Percentiles rank a stretch among this genome's conserved stretches.
Conservation (phyloP, 2,888 invertebrate species). For the Malachius bipustulatus region DNA sequence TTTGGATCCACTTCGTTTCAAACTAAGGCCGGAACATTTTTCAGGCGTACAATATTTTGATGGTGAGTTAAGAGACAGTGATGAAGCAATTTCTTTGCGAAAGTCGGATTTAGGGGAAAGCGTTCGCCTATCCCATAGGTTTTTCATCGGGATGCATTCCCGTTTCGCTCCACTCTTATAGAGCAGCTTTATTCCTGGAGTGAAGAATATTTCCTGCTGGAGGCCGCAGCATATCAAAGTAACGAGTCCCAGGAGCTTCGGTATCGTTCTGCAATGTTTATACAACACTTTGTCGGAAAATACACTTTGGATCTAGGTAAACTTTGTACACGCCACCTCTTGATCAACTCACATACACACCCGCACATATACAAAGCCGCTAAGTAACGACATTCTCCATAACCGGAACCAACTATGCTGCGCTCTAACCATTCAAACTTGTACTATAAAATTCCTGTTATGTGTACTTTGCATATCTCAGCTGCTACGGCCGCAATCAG, state of each 20-base stretch:
- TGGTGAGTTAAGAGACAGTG: constrained; percentile 1
- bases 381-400: too few species aligned
- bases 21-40: too few species aligned
- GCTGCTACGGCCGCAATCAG: too few species aligned
- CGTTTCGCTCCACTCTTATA: neutral
- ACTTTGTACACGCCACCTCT: too few species aligned
- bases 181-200: neutral
- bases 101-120: constrained; percentile 2
- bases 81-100: constrained; percentile 3
- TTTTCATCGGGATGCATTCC: constrained; percentile 3
- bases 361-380: too few species aligned
- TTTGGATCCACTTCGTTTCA: too few species aligned
- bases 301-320: too few species aligned
- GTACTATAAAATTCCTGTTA: too few species aligned
- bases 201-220: constrained; percentile 13
- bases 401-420: too few species aligned
- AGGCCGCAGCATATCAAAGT: constrained; percentile 15
- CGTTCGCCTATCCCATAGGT: neutral
- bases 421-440: too few species aligned
- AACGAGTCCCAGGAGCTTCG: constrained; percentile 15
- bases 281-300: constrained; percentile 15
- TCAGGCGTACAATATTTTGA: constrained; percentile 2
- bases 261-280: constrained; percentile 14
- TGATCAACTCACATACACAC: too few species aligned
- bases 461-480: too few species aligned